phyloP scores from a whole-genome alignment of 2,888 invertebrate genomes.

The Heteromurus nitidus region DNA sequence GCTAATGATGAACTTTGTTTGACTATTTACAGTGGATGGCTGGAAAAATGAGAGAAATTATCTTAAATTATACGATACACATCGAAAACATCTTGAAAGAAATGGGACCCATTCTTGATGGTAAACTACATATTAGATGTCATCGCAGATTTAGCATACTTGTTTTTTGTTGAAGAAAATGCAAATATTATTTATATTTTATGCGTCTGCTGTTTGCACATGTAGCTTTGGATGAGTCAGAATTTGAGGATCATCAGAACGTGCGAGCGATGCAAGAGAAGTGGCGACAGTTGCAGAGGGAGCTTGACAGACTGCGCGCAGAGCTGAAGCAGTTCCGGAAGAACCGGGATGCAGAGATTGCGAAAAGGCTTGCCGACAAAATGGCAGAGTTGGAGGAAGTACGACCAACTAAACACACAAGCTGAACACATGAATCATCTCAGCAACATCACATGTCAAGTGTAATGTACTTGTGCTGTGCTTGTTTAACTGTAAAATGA shows the following conservation, averaged over 20 bases:
- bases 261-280: constrained; percentile 65
- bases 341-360: constrained; percentile 69
- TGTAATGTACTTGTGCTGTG: too few relatives aligned
- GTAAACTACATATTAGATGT: background rate
- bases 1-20: background rate
- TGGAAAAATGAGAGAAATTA: constrained; percentile 53
- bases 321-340: constrained; percentile 68
- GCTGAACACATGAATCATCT: too few relatives aligned
- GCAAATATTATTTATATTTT: background rate
- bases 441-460: too few relatives aligned
- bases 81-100: constrained; percentile 64
- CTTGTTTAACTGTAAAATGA: too few relatives aligned
- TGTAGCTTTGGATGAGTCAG: constrained; percentile 61
- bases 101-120: constrained; percentile 66
- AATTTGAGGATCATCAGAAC: constrained; percentile 72
- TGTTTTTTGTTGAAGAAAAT: background rate
- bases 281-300: constrained; percentile 65
- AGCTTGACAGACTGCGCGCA: constrained; percentile 57
- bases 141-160: background rate
- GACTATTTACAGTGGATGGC: constrained; percentile 57
- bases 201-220: background rate
- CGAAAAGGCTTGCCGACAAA: constrained; percentile 64
- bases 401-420: background rate
- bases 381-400: constrained; percentile 69
- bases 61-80: constrained; percentile 59